A percentile compares a stretch with the other conserved stretches of the same genome.
Conservation (phyloP, 2,797 vertebrate species). For the Lagocephalus sceleratus region DNA sequence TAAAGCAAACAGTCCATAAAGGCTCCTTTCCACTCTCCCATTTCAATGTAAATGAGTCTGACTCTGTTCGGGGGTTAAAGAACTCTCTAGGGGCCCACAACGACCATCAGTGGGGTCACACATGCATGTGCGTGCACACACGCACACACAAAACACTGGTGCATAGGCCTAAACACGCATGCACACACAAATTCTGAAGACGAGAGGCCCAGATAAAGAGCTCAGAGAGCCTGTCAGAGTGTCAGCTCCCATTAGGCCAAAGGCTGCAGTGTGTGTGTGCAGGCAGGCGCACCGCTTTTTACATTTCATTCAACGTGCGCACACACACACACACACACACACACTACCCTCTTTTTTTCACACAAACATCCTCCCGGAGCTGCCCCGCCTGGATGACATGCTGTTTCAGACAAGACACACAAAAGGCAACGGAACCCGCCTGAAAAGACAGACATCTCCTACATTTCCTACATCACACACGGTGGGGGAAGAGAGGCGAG, state of each 20-base stretch:
- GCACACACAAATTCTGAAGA: constrained; percentile 50
- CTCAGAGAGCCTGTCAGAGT: constrained; percentile 74
- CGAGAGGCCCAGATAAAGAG: constrained; percentile 77
- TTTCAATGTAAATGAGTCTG: constrained; percentile 85
- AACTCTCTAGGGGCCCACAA: constrained; percentile 71
- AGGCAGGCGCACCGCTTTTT: constrained; percentile 72
- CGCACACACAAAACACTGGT: constrained; percentile 41
- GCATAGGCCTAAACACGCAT: constrained; percentile 35
- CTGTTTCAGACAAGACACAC: constrained; percentile 76
- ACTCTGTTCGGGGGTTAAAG: constrained; percentile 81
- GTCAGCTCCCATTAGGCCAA: constrained; percentile 77
- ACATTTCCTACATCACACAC: constrained; percentile 75
- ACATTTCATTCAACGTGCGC: constrained; percentile 66
- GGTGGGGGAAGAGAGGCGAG: constrained; percentile 22
- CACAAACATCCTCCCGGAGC: constrained; percentile 63
- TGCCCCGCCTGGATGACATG: constrained; percentile 72
- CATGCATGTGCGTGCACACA: constrained; percentile 42
- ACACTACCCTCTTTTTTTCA: constrained; percentile 30
- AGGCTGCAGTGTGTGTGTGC: constrained; percentile 70
- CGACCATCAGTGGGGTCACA: constrained; percentile 68
- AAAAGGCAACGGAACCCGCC: constrained; percentile 70
- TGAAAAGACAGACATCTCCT: constrained; percentile 76
- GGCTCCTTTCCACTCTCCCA: constrained; percentile 74
- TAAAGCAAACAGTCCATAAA: constrained; percentile 79
- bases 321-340: constrained; percentile 16